Base-by-base conservation (phyloP, 1,140 invertebrate species). In the Fopius arisanus region DNA sequence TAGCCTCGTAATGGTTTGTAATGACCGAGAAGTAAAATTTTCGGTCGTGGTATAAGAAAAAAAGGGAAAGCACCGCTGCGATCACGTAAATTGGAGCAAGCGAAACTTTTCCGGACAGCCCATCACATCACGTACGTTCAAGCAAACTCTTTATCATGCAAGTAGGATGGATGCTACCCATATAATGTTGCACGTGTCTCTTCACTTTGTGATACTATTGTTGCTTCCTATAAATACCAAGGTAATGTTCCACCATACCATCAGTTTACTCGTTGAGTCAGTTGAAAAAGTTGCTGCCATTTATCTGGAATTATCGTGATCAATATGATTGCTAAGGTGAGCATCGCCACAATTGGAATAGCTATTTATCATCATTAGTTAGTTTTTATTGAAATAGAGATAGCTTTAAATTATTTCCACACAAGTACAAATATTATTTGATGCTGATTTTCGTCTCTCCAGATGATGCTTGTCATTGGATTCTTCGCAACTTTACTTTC, bases 141-240 rank as follows among this genome's bases (percentile, higher is more conserved):
- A 75, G 77, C 75, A 59, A 78, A 78, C 79, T 81, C 73, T 71
- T 85, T 84, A 73, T 78, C 70, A 84, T 84, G 80, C 82, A 80
- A 76, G 67, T 69, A 59, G 78, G 72, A 77, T 81, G 72, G 67
- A 31, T 63, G 43, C 29, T 33, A 62, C 48, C 12, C n/a, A 65
- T 31, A 31, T n/a, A 19, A 40, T 21, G 70, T 62, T 67, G 67
- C 48, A 68, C 40, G 43, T 48, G 43, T 65, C 51, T 68, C 70
- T 37, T 77, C 67, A 72, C 65, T 68, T 29, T 37, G 10, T 74
- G 69, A 77, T 74, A 37, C 28, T 23, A 23, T 68, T 29, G 40
- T 67, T 68, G 40, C 70, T 80, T 81, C 70, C 81, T 87, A 88
- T 88, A 88, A 88, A 88, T 87, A 87, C 86, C 78, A 82, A 78